phyloP scores from a whole-genome alignment of 2,888 invertebrate species.

The Drosophila mulleri region DNA sequence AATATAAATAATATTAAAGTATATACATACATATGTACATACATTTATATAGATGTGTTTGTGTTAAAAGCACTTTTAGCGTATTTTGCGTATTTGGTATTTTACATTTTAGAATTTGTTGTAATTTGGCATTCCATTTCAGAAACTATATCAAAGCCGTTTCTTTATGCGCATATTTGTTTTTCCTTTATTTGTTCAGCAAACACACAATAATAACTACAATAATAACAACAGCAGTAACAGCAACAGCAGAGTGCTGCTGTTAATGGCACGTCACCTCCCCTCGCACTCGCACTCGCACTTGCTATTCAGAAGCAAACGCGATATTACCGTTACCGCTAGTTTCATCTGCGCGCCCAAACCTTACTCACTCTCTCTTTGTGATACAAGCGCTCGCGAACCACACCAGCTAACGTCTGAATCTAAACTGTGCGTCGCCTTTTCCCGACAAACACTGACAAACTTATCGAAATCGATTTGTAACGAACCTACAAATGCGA shows the following conservation, averaged over 20 bases:
- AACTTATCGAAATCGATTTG: slow-evolving; percentile 84
- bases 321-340: slow-evolving; percentile 56
- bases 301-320: slow-evolving; percentile 40
- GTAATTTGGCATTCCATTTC: slow-evolving; percentile 35
- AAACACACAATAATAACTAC: slow-evolving; percentile 57
- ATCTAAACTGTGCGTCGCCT: slow-evolving; percentile 63
- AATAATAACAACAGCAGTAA: slow-evolving; percentile 40
- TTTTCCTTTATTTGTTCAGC: slow-evolving; percentile 61
- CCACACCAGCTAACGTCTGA: slow-evolving; percentile 71
- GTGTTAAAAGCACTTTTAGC: slow-evolving; percentile 22
- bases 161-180: slow-evolving; percentile 43
- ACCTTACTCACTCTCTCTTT: slow-evolving; percentile 27
- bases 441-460: slow-evolving; percentile 83
- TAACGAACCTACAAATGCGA: slow-evolving; percentile 74
- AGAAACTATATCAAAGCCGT: slow-evolving; percentile 36
- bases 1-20: slow-evolving; percentile 15
- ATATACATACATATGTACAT: not conserved
- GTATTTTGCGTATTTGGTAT: slow-evolving; percentile 37
- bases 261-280: slow-evolving; percentile 39
- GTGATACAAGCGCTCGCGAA: slow-evolving; percentile 65
- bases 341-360: slow-evolving; percentile 60
- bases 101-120: slow-evolving; percentile 48
- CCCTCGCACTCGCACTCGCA: slow-evolving; percentile 18
- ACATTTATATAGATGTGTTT: not conserved
- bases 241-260: slow-evolving; percentile 21